Base-by-base conservation (phyloP, 2,797 vertebrate species). In the Rhabdophis nuchalis region DNA sequence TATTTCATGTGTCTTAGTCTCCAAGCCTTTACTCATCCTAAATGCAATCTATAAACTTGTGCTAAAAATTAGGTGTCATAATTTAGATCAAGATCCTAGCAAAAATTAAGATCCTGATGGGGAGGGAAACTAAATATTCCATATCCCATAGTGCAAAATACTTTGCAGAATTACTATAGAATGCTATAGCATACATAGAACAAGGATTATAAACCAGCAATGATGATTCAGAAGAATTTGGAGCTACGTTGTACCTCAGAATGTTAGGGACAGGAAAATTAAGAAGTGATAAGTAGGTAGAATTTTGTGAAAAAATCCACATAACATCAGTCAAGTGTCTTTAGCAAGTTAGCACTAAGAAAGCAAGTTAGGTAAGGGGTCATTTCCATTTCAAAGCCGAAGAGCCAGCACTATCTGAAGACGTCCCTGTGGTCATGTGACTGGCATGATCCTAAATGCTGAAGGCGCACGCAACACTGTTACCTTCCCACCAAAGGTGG, bases 21-120 rank as follows among this genome's bases (percentile, higher is more conserved):
- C 14, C n/a, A 68, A 16, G n/a, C n/a, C 2, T 68, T 68, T 68
- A 32, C 32, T 68, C 64, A 32, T 68, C 64, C 64, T 32, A 93
- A 89, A 86, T 57, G 36, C 91, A 64, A 91, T 52, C 9, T 1
- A 7, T 50, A 95, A 95, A 58, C 50, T 50, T 57, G 0, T 16
- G 58, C 29, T 5, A 32, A 32, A 46, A 93, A 93, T 36, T 68
- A 93, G n/a, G 52, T 93, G 85, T 14, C 5, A 52, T 92, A 46
- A 46, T 46, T 46, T 46, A 54, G 54, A 11, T 56, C 64, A 68
- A 18, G n/a, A 68, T 32, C 14, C n/a, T 32, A 68, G n/a, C 14
- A 68, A 68, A 68, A 68, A 5, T 68, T 68, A 68, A 32, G 64
- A 68, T 32, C 61, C 12, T 68, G 64, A 6, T n/a, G 64, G 29